Percentiles rank a stretch among this genome's conserved stretches.
These are phyloP conservation scores for Seriola rivoliana DNA, from an alignment of 2,113 vertebrate species.

Conservation along the genomic window DNA sequence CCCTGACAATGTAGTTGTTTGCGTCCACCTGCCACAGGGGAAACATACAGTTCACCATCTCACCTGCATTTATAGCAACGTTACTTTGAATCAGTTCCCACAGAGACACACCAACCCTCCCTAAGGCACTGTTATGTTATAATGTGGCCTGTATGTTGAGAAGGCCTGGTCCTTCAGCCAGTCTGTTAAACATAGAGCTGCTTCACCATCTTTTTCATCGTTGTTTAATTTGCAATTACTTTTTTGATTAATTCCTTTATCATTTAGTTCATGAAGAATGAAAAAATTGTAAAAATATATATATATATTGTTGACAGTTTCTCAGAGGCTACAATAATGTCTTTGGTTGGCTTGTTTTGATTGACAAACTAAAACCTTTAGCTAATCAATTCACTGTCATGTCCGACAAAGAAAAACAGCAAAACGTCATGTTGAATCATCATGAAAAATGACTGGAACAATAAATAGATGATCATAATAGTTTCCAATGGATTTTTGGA, in stretches of 20 bases:
- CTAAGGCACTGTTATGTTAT: too few relatives aligned
- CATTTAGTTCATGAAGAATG: not conserved
- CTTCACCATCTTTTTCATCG: not conserved
- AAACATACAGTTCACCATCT: not conserved
- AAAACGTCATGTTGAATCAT: not conserved
- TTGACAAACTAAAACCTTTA: not conserved
- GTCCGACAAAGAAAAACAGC: not conserved
- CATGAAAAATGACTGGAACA: too few relatives aligned
- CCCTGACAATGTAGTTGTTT: constrained; percentile 24
- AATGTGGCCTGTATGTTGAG: not conserved
- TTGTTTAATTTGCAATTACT: not conserved
- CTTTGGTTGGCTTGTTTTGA: not conserved
- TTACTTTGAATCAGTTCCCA: not conserved
- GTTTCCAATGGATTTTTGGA: too few relatives aligned
- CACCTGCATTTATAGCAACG: not conserved
- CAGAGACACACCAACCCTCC: not conserved
- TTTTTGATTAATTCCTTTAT: not conserved
- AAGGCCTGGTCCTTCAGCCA: not conserved
- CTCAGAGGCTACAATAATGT: not conserved
- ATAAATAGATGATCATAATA: too few relatives aligned
- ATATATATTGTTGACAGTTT: not conserved
- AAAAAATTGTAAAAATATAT: not conserved
- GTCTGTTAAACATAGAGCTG: not conserved
- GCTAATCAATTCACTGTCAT: not conserved
- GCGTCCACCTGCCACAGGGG: constrained; percentile 21